A percentile compares a stretch with the other conserved stretches of the same genome.
Evolutionary conservation across 2,113 vertebrate genomes (phyloP).

Genomic region (Ophiodon elongatus): DNA sequence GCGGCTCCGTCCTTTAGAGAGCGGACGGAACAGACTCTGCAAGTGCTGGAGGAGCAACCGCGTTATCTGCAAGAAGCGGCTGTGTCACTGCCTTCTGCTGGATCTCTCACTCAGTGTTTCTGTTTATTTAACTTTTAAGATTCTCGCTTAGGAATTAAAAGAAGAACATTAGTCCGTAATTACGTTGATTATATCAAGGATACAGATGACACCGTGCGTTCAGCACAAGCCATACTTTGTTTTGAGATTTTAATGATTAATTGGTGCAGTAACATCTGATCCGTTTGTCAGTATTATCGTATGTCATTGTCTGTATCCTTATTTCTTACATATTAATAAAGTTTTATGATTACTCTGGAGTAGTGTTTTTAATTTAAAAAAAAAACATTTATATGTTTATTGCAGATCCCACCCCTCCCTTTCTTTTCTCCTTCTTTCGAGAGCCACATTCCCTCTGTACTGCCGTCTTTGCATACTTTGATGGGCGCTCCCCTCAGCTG

Average conservation of each 20-base stretch:
- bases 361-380: not conserved
- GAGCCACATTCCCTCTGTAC: not conserved
- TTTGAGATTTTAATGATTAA: slow-evolving; percentile 48
- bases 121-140: slow-evolving; percentile 65
- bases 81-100: slow-evolving; percentile 8
- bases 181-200: slow-evolving; percentile 36
- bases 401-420: no score
- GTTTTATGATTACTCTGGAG: slow-evolving; percentile 59
- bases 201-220: slow-evolving; percentile 29
- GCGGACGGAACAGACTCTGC: slow-evolving; percentile 8
- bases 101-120: slow-evolving; percentile 20
- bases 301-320: slow-evolving; percentile 28
- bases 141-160: slow-evolving; percentile 32
- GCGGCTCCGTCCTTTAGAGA: not conserved
- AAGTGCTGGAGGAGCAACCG: not conserved
- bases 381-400: not conserved
- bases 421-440: not conserved
- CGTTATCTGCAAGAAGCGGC: slow-evolving; percentile 32
- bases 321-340: slow-evolving; percentile 59
- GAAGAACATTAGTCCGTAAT: slow-evolving; percentile 31
- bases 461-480: not conserved
- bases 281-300: slow-evolving; percentile 65
- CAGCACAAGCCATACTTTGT: slow-evolving; percentile 3
- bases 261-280: slow-evolving; percentile 39
- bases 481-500: not conserved